A percentile compares a stretch with the other conserved stretches of the same genome.
Conservation (phyloP, 2,113 vertebrate species). For the Genyomyrus donnyi region DNA sequence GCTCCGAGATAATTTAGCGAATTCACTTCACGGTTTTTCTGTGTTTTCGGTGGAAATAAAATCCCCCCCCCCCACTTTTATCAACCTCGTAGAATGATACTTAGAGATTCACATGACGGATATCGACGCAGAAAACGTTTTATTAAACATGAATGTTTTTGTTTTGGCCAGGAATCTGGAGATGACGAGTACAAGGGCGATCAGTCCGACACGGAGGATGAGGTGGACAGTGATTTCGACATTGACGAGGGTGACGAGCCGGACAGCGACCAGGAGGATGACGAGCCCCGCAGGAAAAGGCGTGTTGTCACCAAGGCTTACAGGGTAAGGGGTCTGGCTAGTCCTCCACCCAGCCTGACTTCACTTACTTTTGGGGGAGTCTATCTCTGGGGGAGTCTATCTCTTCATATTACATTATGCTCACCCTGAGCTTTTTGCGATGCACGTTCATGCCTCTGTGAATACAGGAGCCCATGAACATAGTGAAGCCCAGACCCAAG, state of each 20-base stretch:
- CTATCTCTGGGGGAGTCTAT: not conserved
- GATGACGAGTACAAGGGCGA: constrained; percentile 91
- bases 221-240: constrained; percentile 94
- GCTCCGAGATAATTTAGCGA: not conserved
- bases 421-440: not conserved
- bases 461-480: constrained; percentile 79
- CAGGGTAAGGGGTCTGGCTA: constrained; percentile 56
- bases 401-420: not conserved
- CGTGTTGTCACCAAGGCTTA: constrained; percentile 87
- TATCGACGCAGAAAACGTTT: not conserved
- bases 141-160: not conserved
- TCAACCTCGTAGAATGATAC: not conserved
- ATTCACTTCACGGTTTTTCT: not conserved
- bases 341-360: not conserved
- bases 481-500: constrained; percentile 67
- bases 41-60: not conserved
- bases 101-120: not conserved
- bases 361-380: not conserved
- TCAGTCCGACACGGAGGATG: constrained; percentile 90
- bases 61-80: not conserved
- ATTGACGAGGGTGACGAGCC: constrained; percentile 93
- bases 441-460: not conserved
- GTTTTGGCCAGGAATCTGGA: constrained; percentile 72
- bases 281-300: constrained; percentile 76
- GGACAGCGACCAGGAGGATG: constrained; percentile 82